Percentiles rank a stretch among this genome's conserved stretches.
phyloP scores from a whole-genome alignment of 2,113 vertebrate genomes.

The Seriola rivoliana region DNA sequence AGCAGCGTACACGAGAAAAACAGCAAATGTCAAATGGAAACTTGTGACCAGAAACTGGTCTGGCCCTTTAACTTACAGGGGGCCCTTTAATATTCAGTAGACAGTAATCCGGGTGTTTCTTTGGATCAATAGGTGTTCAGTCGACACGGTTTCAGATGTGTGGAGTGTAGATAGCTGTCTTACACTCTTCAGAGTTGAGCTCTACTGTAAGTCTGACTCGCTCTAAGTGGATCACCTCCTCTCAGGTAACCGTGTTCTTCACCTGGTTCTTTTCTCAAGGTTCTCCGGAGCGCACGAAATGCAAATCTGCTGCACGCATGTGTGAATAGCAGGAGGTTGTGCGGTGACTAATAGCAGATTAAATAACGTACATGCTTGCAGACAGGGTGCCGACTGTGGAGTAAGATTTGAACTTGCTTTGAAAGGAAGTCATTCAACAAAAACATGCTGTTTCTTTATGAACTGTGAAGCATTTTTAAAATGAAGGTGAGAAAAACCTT shows the following conservation, averaged over 20 bases:
- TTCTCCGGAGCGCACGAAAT: background rate
- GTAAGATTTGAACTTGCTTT: slow-evolving; percentile 1
- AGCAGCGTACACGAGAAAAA: no score
- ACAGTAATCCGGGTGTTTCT: no score
- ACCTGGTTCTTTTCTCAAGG: background rate
- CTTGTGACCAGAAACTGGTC: no score
- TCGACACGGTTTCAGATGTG: no score
- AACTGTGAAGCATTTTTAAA: background rate
- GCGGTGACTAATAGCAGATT: background rate
- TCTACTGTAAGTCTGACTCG: no score
- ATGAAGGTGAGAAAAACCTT: slow-evolving; percentile 9
- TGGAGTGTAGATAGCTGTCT: no score
- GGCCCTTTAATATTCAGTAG: no score
- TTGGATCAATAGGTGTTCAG: no score
- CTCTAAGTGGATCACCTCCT: slow-evolving; percentile 12
- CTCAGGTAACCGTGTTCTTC: slow-evolving; percentile 13
- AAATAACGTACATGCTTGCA: slow-evolving; percentile 1
- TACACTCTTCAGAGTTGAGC: background rate
- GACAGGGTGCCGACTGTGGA: background rate
- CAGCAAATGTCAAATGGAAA: no score
- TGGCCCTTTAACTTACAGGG: no score
- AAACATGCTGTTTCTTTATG: background rate
- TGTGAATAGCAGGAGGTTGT: background rate
- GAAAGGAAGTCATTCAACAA: slow-evolving; percentile 39
- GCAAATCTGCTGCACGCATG: background rate